These are phyloP conservation scores for Gymnoscelis rufifasciata DNA, from an alignment of 2,888 invertebrate genomes.

Conservation along the genomic window DNA sequence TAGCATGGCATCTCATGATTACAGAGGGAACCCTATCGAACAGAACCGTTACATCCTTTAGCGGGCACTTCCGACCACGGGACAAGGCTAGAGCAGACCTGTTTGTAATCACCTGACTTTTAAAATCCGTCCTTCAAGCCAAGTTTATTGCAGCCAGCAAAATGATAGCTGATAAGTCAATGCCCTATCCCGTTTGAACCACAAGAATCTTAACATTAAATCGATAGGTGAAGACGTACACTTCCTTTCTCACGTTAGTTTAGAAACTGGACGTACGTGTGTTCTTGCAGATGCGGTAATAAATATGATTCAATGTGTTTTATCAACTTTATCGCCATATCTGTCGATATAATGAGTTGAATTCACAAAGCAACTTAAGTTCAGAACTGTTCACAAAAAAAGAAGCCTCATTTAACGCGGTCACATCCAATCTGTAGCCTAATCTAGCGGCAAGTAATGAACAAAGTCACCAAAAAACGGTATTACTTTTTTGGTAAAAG, in stretches of 20 bases:
- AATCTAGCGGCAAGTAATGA: slow-evolving; percentile 48
- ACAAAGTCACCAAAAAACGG: slow-evolving; percentile 36
- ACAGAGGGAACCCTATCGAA: slow-evolving; percentile 47
- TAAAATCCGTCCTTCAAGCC: slow-evolving; percentile 30
- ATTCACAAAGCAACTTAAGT: slow-evolving; percentile 7
- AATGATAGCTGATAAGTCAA: slow-evolving; percentile 23
- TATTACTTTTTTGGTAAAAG: slow-evolving; percentile 33
- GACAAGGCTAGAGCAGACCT: slow-evolving; percentile 30
- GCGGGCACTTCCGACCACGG: slow-evolving; percentile 53
- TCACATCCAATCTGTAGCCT: slow-evolving; percentile 40
- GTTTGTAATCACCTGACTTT: slow-evolving; percentile 32
- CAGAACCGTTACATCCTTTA: slow-evolving; percentile 57
- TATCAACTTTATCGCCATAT: too few relatives aligned
- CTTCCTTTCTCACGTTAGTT: slow-evolving; percentile 23
- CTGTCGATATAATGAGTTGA: slow-evolving; percentile 2
- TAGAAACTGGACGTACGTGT: too few relatives aligned
- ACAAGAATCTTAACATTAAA: slow-evolving; percentile 19
- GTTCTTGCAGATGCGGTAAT: too few relatives aligned
- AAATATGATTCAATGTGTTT: too few relatives aligned
- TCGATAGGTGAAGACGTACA: slow-evolving; percentile 16
- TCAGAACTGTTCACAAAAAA: slow-evolving; percentile 13
- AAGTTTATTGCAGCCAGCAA: slow-evolving; percentile 25
- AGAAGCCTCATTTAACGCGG: slow-evolving; percentile 30
- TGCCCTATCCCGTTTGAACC: slow-evolving; percentile 23
- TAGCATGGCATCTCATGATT: slow-evolving; percentile 42